phyloP scores from a whole-genome alignment of 2,888 invertebrate genomes.

The Lepidocyrtinus sp. region DNA sequence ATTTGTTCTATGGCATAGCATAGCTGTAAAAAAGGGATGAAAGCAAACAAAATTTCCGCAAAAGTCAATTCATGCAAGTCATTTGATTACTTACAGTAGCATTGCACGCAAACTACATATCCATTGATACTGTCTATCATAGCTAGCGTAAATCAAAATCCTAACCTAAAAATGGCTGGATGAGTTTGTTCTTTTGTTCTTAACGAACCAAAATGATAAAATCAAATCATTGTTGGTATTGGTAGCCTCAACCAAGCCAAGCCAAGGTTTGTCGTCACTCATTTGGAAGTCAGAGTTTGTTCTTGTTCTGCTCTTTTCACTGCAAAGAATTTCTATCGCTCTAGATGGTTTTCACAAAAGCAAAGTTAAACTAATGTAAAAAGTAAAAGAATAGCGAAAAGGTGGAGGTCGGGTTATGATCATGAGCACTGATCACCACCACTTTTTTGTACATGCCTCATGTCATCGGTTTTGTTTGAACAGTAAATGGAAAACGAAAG shows the following conservation, averaged over 20 bases:
- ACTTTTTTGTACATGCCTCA: no score
- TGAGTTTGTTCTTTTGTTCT: conserved; percentile 15
- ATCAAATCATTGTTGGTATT: conserved; percentile 44
- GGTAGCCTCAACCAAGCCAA: background rate
- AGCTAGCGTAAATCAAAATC: background rate
- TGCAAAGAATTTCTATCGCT: background rate
- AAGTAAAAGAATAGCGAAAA: no score
- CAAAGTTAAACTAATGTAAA: no score
- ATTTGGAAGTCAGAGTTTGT: conserved; percentile 42
- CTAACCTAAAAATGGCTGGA: background rate
- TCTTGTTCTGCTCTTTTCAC: conserved; percentile 1
- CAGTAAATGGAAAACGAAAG: conserved; percentile 42
- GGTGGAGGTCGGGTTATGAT: no score
- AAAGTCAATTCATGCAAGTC: conserved; percentile 34
- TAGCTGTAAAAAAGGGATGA: conserved; percentile 1
- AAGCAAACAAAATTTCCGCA: conserved; percentile 17
- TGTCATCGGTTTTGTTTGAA: conserved; percentile 37
- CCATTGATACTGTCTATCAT: background rate
- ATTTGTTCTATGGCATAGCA: background rate
- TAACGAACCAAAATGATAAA: conserved; percentile 49
- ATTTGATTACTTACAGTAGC: conserved; percentile 33
- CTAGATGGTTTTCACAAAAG: no score
- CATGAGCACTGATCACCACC: no score
- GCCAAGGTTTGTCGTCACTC: no score
- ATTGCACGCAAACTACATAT: background rate